phyloP scores from a whole-genome alignment of 53 echinoderm and acorn worm genomes.

The Paracentrotus lividus region DNA sequence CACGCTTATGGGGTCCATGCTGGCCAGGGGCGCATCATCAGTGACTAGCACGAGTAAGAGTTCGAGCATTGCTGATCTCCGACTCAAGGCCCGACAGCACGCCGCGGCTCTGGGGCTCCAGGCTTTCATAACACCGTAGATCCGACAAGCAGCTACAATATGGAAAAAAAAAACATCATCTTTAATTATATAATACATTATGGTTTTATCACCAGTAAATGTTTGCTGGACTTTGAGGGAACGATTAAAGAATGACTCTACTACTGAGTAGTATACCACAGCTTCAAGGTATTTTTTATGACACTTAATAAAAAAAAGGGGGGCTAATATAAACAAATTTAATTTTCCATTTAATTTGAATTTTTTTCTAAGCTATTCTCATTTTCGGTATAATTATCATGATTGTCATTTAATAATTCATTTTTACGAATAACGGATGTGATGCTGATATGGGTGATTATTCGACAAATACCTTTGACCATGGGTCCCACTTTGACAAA shows the following conservation, averaged over 20 bases:
- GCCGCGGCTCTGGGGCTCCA: slow-evolving; percentile 96
- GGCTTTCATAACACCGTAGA: slow-evolving; percentile 79
- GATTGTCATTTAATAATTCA: not conserved
- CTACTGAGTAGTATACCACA: no score
- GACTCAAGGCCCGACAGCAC: slow-evolving; percentile 96
- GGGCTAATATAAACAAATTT: not conserved
- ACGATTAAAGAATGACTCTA: not conserved
- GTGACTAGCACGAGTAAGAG: slow-evolving; percentile 77
- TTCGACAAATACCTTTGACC: no score
- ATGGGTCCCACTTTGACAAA: not conserved
- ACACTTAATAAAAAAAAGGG: not conserved
- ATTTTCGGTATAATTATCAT: not conserved
- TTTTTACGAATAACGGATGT: not conserved
- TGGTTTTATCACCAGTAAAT: not conserved
- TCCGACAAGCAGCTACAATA: not conserved
- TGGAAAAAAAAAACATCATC: not conserved
- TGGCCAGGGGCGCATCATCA: slow-evolving; percentile 70
- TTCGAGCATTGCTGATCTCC: slow-evolving; percentile 93
- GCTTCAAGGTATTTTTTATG: no score
- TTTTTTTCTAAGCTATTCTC: not conserved
- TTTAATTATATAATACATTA: no score
- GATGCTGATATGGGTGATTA: no score
- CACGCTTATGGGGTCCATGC: slow-evolving; percentile 89
- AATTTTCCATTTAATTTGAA: no score
- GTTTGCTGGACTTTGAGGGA: not conserved